These are phyloP conservation scores for Suncus etruscus DNA, from an alignment of 2,113 vertebrate genomes.

Conservation along the genomic window DNA sequence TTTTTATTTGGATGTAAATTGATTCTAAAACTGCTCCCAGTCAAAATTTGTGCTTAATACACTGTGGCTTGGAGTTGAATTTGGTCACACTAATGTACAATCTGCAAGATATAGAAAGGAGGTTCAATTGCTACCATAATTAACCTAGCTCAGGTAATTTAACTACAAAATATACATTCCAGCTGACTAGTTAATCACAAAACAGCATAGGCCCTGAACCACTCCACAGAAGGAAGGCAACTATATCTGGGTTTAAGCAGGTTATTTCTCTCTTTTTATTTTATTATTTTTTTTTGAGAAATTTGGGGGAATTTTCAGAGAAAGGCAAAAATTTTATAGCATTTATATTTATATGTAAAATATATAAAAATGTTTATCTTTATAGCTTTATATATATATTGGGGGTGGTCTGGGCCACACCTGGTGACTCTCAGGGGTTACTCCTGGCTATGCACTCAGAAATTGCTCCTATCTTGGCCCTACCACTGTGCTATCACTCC, in stretches of 20 bases:
- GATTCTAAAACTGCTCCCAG: slow-evolving; percentile 78
- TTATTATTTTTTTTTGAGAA: neutral
- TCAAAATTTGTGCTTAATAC: slow-evolving; percentile 75
- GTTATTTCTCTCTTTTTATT: neutral
- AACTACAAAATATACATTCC: slow-evolving; percentile 57
- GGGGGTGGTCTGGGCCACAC: no score
- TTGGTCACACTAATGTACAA: neutral
- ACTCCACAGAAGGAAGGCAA: slow-evolving; percentile 2
- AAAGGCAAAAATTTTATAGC: no score
- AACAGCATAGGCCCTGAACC: neutral
- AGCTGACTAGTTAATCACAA: slow-evolving; percentile 30
- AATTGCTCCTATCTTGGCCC: no score
- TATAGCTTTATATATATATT: no score
- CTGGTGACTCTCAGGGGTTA: no score
- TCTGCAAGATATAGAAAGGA: slow-evolving; percentile 15
- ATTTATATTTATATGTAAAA: no score
- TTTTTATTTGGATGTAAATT: slow-evolving; percentile 81
- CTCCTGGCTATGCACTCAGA: no score
- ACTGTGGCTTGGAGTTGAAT: slow-evolving; percentile 52
- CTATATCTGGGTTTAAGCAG: neutral
- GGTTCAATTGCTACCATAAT: slow-evolving; percentile 43
- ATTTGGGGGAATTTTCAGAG: slow-evolving; percentile 9
- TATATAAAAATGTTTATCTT: no score
- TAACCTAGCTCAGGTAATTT: slow-evolving; percentile 61
- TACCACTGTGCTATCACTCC: no score